Percentiles rank a stretch among this genome's conserved stretches.
Conservation (phyloP, 2,888 invertebrate genomes). For the Arge pagana region DNA sequence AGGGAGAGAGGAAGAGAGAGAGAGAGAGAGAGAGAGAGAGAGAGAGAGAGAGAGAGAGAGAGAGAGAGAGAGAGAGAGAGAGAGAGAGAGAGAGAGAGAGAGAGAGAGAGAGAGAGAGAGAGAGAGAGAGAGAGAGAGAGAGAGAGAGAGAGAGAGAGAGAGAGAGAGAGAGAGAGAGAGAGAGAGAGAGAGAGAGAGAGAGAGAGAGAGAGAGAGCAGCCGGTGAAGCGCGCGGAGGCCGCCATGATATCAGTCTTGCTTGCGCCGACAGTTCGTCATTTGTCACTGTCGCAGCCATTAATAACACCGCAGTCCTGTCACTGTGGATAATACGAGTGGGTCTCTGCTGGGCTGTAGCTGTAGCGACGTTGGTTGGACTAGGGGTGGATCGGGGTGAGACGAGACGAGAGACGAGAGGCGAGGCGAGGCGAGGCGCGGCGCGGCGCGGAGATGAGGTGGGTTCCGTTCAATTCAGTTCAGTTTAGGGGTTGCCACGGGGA, state of each 20-base stretch:
- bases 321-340: slow-evolving; percentile 59
- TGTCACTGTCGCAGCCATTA: slow-evolving; percentile 59
- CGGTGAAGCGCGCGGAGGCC: slow-evolving; percentile 24
- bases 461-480: slow-evolving; percentile 55
- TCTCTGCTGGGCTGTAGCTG: slow-evolving; percentile 38
- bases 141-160: too few species aligned
- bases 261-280: slow-evolving; percentile 60
- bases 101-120: too few species aligned
- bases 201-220: slow-evolving; percentile 14
- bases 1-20: slow-evolving; percentile 25
- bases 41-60: too few species aligned
- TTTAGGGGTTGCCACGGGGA: slow-evolving; percentile 54
- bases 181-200: too few species aligned
- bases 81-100: too few species aligned
- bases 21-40: too few species aligned
- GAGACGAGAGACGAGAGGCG: too few species aligned
- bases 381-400: slow-evolving; percentile 11
- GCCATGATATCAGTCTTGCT: slow-evolving; percentile 56
- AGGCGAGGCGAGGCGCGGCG: too few species aligned
- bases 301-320: slow-evolving; percentile 58
- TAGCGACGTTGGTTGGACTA: slow-evolving; percentile 8
- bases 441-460: too few species aligned
- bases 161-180: too few species aligned
- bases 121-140: too few species aligned
- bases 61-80: too few species aligned